Base-by-base conservation (phyloP, 2,888 invertebrate genomes). In the Xylota segnis region DNA sequence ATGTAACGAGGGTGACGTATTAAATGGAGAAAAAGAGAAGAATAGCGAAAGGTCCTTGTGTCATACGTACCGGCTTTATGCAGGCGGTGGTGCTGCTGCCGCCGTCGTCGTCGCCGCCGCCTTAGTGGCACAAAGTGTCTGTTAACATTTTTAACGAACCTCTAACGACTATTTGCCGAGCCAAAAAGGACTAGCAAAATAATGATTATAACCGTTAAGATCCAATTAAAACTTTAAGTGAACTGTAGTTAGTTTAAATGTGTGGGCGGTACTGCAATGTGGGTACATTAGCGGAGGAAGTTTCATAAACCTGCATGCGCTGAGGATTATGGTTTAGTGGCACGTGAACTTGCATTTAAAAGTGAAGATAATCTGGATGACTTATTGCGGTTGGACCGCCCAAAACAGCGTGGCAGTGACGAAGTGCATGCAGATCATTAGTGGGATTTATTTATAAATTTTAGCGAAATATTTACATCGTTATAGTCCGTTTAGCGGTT, bases 131-230 rank as follows among this genome's bases (percentile, higher is more conserved):
- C 81, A 86, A 86, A 86, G 84, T 86, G 82, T 82, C 84, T 86
- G 84, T 82, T 82, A 86, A 86, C 84, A 86, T 86, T 86, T 86
- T 86, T 86, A 86, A 86, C 84, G 84, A 86, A 86, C 82, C 84
- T 86, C 84, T 86, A 82, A 86, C 84, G 84, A 86, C 76, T 76
- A 76, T 76, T 86, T 76, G 81, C 71, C 71, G 27, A 40, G 34
- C 50, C 59, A 37, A 40, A 83, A 77, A 71, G 79, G 47, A 79
- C 50, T 76, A 76, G 56, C 70, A 63, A 82, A 86, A 75, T 86
- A 84, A 82, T 76, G 81, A 86, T 82, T 81, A 78, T 59, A 71
- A 72, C 81, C 84, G 71, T 82, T 81, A 86, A 81, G 81, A 82
- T 86, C 84, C 82, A 86, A 86, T 86, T 86, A 86, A 86, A 86